Conservation (phyloP, 2,113 vertebrate genomes). For the Gymnarchus niloticus region DNA sequence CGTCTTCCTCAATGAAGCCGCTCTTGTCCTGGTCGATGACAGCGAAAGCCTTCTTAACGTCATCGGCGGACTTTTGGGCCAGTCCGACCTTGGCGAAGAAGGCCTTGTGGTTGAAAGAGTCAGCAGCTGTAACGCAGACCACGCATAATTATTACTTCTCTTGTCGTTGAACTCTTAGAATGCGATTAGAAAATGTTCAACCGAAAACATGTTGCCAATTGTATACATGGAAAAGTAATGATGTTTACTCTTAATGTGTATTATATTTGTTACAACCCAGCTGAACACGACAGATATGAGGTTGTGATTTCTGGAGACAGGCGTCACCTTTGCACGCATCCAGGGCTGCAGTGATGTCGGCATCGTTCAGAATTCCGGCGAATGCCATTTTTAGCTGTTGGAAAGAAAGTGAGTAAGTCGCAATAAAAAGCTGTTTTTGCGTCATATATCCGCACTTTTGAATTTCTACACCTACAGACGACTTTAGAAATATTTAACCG, state of each 20-base stretch:
- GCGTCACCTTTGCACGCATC: slow-evolving; percentile 67
- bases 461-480: neutral
- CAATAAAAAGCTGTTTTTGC: neutral
- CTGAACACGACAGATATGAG: neutral
- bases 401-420: neutral
- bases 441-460: neutral
- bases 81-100: slow-evolving; percentile 70
- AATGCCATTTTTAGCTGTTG: slow-evolving; percentile 62
- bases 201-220: neutral
- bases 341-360: slow-evolving; percentile 69
- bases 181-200: neutral
- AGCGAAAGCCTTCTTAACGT: slow-evolving; percentile 66
- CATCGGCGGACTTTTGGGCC: slow-evolving; percentile 55
- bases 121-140: slow-evolving; percentile 58
- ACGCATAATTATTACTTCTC: neutral
- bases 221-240: neutral
- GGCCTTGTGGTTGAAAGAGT: slow-evolving; percentile 66
- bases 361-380: slow-evolving; percentile 59
- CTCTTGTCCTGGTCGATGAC: slow-evolving; percentile 79
- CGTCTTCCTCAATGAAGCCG: slow-evolving; percentile 74
- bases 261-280: neutral
- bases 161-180: neutral
- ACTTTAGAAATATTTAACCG: neutral
- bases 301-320: neutral
- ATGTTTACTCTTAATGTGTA: neutral